Conservation (phyloP, 2,888 invertebrate genomes). For the Tenthredo mesomela region DNA sequence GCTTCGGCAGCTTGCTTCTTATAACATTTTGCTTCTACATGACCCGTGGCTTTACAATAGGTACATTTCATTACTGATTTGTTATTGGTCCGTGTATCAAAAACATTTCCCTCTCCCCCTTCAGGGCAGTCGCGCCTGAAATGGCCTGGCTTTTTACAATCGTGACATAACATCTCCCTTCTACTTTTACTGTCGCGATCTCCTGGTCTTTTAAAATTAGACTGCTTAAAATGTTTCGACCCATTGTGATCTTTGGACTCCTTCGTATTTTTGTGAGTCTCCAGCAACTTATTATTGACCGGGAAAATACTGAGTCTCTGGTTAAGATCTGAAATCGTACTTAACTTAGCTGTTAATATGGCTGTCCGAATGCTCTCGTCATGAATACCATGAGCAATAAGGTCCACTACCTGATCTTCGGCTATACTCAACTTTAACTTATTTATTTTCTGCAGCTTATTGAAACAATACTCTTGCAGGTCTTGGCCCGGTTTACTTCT, state of each 20-base stretch:
- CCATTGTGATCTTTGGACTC: neutral
- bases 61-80: conserved; percentile 18
- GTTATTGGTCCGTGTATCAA: no score
- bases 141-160: conserved; percentile 5
- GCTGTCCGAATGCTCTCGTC: conserved; percentile 53
- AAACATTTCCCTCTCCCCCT: no score
- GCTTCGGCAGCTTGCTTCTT: conserved; percentile 45
- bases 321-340: conserved; percentile 56
- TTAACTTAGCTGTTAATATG: conserved; percentile 39
- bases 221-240: neutral
- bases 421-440: conserved; percentile 41
- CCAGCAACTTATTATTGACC: neutral
- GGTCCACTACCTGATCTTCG: conserved; percentile 45
- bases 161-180: conserved; percentile 27
- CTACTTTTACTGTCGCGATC: conserved; percentile 33
- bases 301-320: conserved; percentile 49
- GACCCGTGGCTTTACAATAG: conserved; percentile 46
- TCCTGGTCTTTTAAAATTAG: neutral
- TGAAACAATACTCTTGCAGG: neutral
- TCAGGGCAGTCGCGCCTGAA: conserved; percentile 2
- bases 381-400: conserved; percentile 48
- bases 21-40: conserved; percentile 47
- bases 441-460: conserved; percentile 54
- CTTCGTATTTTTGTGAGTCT: neutral
- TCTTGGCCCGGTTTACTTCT: no score